Conservation (phyloP, 2,888 invertebrate genomes). For the Melanostoma scalare region DNA sequence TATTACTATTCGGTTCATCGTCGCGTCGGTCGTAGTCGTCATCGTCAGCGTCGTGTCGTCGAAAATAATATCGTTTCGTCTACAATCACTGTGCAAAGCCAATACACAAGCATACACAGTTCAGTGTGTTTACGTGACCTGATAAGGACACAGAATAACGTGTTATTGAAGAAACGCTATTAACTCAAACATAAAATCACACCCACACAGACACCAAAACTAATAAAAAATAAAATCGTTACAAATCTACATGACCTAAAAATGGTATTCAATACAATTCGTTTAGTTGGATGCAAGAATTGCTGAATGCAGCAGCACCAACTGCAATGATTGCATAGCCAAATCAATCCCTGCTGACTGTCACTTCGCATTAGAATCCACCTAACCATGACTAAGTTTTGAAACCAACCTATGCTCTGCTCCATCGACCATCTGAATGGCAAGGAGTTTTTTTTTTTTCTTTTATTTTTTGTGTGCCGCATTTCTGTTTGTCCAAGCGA, state of each 20-base stretch:
- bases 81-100: background rate
- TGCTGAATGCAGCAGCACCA: slow-evolving; percentile 14
- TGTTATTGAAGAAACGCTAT: too few relatives aligned
- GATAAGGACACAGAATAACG: background rate
- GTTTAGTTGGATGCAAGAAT: slow-evolving; percentile 20
- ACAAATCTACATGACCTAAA: slow-evolving; percentile 20
- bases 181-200: background rate
- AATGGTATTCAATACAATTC: slow-evolving; percentile 45
- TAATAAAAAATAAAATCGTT: background rate
- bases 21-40: too few relatives aligned
- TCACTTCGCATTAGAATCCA: slow-evolving; percentile 41
- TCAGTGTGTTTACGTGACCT: slow-evolving; percentile 34
- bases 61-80: slow-evolving; percentile 16
- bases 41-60: background rate
- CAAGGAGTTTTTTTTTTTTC: background rate
- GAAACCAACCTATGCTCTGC: slow-evolving; percentile 45
- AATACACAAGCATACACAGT: background rate
- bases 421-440: slow-evolving; percentile 38
- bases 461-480: slow-evolving; percentile 12
- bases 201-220: slow-evolving; percentile 10
- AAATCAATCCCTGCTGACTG: slow-evolving; percentile 35
- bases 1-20: slow-evolving; percentile 35
- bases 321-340: background rate
- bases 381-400: slow-evolving; percentile 41
- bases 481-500: slow-evolving; percentile 1